These are phyloP conservation scores for Sinodicranocentrus sp. DNA, from an alignment of 2,888 invertebrate species.

Conservation along the genomic window DNA sequence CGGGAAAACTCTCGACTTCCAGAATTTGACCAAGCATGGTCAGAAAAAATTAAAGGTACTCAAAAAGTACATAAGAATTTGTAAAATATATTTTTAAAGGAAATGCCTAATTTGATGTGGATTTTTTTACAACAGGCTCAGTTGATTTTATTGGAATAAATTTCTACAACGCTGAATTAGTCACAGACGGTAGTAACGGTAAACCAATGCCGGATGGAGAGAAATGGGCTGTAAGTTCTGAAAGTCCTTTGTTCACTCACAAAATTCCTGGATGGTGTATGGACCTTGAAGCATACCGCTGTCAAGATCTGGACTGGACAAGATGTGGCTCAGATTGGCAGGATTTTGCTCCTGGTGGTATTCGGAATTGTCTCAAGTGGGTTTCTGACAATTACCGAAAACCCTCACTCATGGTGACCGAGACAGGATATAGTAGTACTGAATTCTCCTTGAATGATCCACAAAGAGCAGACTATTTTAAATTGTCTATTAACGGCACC, in stretches of 20 bases:
- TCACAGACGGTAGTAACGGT: conserved; percentile 2
- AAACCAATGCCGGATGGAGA: background rate
- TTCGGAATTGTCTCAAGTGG: conserved; percentile 68
- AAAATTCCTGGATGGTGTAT: conserved; percentile 63
- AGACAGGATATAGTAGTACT: conserved; percentile 72
- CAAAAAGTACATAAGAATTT: too few relatives aligned
- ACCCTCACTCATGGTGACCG: conserved; percentile 72
- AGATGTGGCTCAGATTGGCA: conserved; percentile 72
- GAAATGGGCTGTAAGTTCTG: conserved; percentile 10
- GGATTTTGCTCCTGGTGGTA: conserved; percentile 72
- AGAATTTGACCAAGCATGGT: conserved; percentile 64
- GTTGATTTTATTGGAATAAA: conserved; percentile 75
- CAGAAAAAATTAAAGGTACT: conserved; percentile 68
- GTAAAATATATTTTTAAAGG: too few relatives aligned
- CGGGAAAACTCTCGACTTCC: conserved; percentile 63
- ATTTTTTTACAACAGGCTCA: conserved; percentile 54
- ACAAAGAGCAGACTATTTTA: conserved; percentile 74
- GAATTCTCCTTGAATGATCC: conserved; percentile 71
- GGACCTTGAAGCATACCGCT: conserved; percentile 57
- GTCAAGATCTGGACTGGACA: conserved; percentile 63
- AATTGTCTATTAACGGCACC: conserved; percentile 72
- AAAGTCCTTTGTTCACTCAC: conserved; percentile 42
- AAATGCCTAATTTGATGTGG: too few relatives aligned
- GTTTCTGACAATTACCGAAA: conserved; percentile 71
- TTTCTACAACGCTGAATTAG: conserved; percentile 71